Conservation (phyloP, 2,113 vertebrate genomes). For the Pachyramphus minor region DNA sequence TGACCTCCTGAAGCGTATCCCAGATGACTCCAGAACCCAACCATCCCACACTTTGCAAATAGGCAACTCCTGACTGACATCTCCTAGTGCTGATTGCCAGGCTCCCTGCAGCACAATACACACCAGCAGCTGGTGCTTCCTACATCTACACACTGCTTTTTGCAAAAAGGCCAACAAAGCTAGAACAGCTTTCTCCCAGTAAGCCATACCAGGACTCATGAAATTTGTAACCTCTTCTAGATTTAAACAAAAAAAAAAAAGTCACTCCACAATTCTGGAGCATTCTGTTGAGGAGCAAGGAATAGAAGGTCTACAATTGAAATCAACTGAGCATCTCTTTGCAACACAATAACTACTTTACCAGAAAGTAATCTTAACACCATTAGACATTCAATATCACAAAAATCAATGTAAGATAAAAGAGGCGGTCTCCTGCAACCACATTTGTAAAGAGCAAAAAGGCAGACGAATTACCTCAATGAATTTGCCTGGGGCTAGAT, state of each 20-base stretch:
- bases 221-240: not conserved
- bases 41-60: not conserved
- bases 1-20: not conserved
- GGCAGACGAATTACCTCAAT: conserved; percentile 81
- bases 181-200: not conserved
- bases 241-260: not conserved
- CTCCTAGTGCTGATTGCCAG: not conserved
- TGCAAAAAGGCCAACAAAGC: not conserved
- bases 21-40: rapidly evolving
- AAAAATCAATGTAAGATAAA: not conserved
- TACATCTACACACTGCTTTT: rapidly evolving
- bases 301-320: not conserved
- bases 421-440: not conserved
- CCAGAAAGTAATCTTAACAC: not conserved
- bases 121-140: not conserved
- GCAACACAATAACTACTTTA: not conserved
- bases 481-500: conserved; percentile 90
- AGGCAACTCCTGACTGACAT: rapidly evolving
- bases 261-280: not conserved
- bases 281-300: not conserved
- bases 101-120: rapidly evolving
- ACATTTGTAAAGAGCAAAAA: not conserved
- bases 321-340: not conserved
- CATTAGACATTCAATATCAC: not conserved
- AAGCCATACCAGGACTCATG: not conserved